Evolutionary conservation across 2,113 vertebrate genomes (phyloP), one percentile per base, ranked within the genome.

Genomic region (Loxodonta africana): DNA sequence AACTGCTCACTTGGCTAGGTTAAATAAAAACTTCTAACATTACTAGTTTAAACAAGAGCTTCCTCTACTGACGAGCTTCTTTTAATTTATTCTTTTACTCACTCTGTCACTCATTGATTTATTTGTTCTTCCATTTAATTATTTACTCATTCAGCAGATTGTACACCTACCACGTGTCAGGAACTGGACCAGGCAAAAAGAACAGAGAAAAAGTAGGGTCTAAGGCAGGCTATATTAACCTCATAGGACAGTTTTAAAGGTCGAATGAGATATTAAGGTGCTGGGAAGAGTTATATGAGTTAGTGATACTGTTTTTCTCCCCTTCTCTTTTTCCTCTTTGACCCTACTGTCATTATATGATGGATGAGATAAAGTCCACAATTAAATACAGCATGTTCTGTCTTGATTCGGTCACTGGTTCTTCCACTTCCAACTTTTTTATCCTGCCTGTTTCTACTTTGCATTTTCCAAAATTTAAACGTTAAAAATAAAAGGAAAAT

Each of bases 291-390:
- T 4, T 1, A n/a, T 4, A 60, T 21, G 26, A n/a, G 28, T 15
- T 17, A 51, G n/a, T 21, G 12, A 9, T 30, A 28, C 26, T 28
- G 15, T 33, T 81, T 57, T 6, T 33, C 21, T 69, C 3, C 1
- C 28, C 2, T 2, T 20, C 53, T 41, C 11, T 33, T 41, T 60
- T 80, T 71, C 8, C 18, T 65, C 9, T 4, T 60, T 90, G 26
- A 33, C 17, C n/a, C 1, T 11, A 4, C 18, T 1, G 2, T 63
- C 25, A 23, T 7, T 46, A 0, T 37, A 33, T 0, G 10, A 46
- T 5, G 2, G 6, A 78, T 0, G 21, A 85, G 7, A 63, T 8
- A 51, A 48, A 51, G 1, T 2, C 10, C 11, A 51, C 21, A 7
- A 28, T 30, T 41, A 88, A 30, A 44, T 26, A 60, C 11, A 63